phyloP scores from a whole-genome alignment of 2,113 vertebrate species.

The Octodon degus region DNA sequence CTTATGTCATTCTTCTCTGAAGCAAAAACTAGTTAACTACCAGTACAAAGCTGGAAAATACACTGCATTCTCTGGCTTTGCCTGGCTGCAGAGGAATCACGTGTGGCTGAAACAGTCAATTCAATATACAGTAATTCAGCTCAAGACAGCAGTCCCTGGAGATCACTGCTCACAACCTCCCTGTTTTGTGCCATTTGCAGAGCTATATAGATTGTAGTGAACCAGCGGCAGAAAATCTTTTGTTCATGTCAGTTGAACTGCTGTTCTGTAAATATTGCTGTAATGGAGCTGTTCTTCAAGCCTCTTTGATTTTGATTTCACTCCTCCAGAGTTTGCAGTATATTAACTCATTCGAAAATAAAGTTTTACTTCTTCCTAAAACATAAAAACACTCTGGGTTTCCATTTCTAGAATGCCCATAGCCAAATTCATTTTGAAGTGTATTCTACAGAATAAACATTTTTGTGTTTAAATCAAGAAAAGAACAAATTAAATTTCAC shows the following conservation, averaged over 20 bases:
- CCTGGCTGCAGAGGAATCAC: constrained; percentile 9
- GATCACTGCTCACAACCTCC: constrained; percentile 1
- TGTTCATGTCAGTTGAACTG: not conserved
- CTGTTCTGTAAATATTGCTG: not conserved
- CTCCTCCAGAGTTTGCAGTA: constrained; percentile 27
- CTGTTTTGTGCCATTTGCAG: not conserved
- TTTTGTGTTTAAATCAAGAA: not conserved
- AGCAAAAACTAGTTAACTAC: constrained; percentile 50
- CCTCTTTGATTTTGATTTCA: constrained; percentile 44
- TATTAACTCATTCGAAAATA: constrained; percentile 18
- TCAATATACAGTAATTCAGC: not conserved
- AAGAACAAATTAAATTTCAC: constrained; percentile 44
- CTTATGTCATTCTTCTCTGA: constrained; percentile 47
- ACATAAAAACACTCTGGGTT: constrained; percentile 9
- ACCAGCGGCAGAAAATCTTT: constrained; percentile 39
- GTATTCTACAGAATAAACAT: not conserved
- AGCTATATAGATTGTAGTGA: not conserved
- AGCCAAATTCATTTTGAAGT: constrained; percentile 35
- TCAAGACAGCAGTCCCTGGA: not conserved
- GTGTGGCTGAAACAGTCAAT: not conserved
- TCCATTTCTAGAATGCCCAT: constrained; percentile 34
- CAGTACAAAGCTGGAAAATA: constrained; percentile 19
- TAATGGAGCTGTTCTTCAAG: not conserved
- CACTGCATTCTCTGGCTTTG: not conserved
- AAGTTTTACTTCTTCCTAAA: constrained; percentile 44